Evolutionary conservation across 2,797 vertebrate species (phyloP).

Genomic region (Anableps anableps): DNA sequence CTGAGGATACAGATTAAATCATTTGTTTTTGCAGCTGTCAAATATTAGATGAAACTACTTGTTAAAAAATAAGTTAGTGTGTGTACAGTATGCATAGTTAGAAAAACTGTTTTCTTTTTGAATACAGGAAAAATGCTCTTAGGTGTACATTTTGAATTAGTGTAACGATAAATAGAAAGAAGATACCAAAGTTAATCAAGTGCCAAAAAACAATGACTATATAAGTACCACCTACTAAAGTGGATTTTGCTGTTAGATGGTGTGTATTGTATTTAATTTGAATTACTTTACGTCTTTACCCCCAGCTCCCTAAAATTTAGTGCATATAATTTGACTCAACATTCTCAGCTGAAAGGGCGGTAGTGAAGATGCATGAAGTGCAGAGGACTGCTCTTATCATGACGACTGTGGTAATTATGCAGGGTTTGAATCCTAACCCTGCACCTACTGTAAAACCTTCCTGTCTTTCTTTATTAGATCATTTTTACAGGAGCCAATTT

Average conservation of each 20-base stretch:
- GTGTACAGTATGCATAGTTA: not conserved
- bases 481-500: conserved; percentile 66
- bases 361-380: conserved; percentile 42
- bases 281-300: conserved; percentile 30
- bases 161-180: not conserved
- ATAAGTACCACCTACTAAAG: not conserved
- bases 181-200: not conserved
- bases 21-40: not conserved
- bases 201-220: not conserved
- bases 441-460: conserved; percentile 66
- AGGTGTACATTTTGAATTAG: not conserved
- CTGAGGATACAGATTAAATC: not conserved
- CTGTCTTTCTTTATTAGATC: conserved; percentile 58
- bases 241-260: not conserved
- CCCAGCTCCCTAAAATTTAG: not conserved
- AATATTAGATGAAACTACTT: not conserved
- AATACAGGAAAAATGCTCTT: not conserved
- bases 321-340: conserved; percentile 30
- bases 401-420: conserved; percentile 71
- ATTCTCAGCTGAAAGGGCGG: conserved; percentile 42
- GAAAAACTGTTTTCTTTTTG: not conserved
- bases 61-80: not conserved
- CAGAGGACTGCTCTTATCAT: conserved; percentile 50
- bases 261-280: not conserved
- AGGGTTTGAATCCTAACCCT: conserved; percentile 59